phyloP scores from a whole-genome alignment of 2,113 vertebrate genomes.

The Podiceps cristatus region DNA sequence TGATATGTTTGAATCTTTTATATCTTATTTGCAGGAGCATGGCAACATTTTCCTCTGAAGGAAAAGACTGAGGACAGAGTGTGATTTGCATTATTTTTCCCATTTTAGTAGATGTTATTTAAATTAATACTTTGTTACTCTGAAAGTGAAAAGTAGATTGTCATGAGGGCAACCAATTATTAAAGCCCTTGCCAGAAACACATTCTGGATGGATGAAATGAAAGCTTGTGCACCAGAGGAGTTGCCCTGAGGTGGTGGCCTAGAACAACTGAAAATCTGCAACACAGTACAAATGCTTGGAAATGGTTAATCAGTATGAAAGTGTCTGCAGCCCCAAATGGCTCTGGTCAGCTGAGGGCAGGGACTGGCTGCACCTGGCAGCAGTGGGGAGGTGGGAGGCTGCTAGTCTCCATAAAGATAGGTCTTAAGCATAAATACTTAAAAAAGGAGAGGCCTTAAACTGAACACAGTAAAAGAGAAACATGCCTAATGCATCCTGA shows the following conservation, averaged over 20 bases:
- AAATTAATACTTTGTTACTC: neutral
- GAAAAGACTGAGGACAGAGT: neutral
- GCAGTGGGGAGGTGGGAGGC: neutral
- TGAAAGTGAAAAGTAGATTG: neutral
- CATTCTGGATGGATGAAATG: neutral
- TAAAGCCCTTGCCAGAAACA: neutral
- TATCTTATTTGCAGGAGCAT: neutral
- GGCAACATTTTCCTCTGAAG: neutral
- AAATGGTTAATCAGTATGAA: neutral
- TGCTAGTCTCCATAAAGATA: neutral
- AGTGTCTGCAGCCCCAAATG: neutral
- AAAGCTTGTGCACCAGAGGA: neutral
- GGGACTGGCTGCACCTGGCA: neutral
- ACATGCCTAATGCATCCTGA: neutral
- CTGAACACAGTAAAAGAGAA: neutral
- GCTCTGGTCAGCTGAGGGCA: neutral
- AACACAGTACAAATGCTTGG: neutral
- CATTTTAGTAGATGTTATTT: neutral
- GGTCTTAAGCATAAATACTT: neutral
- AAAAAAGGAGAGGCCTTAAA: neutral
- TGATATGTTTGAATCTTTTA: neutral
- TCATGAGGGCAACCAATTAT: neutral
- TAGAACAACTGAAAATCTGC: neutral
- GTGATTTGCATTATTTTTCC: neutral
- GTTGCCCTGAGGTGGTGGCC: neutral